Conservation (phyloP, 1,140 invertebrate species). For the Cydia fagiglandana region DNA sequence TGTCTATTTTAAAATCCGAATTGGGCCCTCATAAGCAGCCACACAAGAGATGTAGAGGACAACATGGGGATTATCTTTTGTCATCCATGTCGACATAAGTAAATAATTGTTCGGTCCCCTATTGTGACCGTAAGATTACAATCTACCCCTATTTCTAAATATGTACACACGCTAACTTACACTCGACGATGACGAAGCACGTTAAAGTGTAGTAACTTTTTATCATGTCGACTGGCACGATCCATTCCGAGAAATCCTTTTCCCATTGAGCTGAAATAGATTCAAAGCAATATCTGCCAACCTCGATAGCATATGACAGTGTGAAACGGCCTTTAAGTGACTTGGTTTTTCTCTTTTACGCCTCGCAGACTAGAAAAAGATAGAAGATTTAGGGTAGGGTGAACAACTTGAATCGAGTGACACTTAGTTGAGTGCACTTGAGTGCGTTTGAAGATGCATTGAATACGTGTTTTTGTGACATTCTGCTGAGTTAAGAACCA, state of each 20-base stretch:
- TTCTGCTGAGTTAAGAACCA: neutral
- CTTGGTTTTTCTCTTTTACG: conserved; percentile 29
- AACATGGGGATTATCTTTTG: conserved; percentile 20
- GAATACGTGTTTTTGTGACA: conserved; percentile 28
- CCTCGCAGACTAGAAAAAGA: conserved; percentile 27
- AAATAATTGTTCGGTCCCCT: conserved; percentile 20
- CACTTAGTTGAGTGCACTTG: conserved; percentile 26
- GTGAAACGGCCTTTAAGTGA: conserved; percentile 30
- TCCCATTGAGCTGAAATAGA: conserved; percentile 15
- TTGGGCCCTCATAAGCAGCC: no score
- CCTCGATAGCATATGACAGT: conserved; percentile 17
- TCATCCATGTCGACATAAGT: conserved; percentile 25
- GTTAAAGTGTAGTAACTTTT: conserved; percentile 21
- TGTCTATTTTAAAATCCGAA: no score
- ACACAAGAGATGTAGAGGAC: neutral
- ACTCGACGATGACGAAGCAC: conserved; percentile 14
- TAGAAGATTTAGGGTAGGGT: conserved; percentile 29
- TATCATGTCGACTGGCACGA: conserved; percentile 12
- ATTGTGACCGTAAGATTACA: conserved; percentile 25
- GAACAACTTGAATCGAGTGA: conserved; percentile 27
- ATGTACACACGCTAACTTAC: conserved; percentile 8
- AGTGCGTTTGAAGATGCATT: conserved; percentile 24
- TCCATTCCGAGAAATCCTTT: conserved; percentile 13
- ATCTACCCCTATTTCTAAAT: conserved; percentile 18
- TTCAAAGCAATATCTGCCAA: conserved; percentile 32